A percentile compares a stretch with the other conserved stretches of the same genome.
phyloP scores from a whole-genome alignment of 2,797 vertebrate genomes.

The Schizopygopsis pylzovi region DNA sequence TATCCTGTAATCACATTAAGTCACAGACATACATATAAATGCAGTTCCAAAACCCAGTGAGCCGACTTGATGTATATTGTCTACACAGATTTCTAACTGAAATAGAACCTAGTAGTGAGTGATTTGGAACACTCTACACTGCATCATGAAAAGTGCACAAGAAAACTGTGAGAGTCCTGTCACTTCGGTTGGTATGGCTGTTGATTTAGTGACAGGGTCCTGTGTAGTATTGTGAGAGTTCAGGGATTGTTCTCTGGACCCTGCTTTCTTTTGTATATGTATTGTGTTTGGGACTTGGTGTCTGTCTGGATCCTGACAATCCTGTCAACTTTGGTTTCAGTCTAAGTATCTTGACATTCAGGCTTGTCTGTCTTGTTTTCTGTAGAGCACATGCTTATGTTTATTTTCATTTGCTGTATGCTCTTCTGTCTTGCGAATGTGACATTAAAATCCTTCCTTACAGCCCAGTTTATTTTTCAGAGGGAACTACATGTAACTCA shows the following conservation, averaged over 20 bases:
- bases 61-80: background rate
- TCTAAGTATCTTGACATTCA: background rate
- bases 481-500: background rate
- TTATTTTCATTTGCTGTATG: background rate
- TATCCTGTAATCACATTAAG: slow-evolving; percentile 53
- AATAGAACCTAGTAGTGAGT: background rate
- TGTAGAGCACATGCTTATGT: background rate
- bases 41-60: background rate
- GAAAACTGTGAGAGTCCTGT: no score
- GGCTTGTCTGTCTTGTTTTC: background rate
- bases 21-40: slow-evolving; percentile 4
- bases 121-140: background rate
- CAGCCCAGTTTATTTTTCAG: background rate
- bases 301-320: background rate
- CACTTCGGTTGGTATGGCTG: background rate
- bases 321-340: background rate
- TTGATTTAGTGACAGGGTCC: background rate
- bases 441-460: background rate
- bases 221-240: background rate
- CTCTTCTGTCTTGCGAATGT: background rate
- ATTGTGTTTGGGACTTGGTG: background rate
- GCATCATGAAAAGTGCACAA: no score
- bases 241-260: background rate
- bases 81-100: background rate
- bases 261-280: background rate